Base-by-base conservation (phyloP, 2,888 invertebrate genomes). In the Catocala sponsa region DNA sequence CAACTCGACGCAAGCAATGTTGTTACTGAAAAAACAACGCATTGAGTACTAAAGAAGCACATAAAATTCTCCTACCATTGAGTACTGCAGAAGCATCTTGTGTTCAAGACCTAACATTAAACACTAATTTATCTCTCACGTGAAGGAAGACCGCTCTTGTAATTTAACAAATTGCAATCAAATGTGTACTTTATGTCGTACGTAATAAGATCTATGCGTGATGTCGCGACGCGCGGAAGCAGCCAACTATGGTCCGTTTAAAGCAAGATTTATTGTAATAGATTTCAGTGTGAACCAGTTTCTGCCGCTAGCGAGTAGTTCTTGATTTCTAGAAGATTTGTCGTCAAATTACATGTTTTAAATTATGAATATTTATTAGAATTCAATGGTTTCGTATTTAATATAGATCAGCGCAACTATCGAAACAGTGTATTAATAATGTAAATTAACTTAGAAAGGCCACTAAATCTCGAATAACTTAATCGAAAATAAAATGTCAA, bases 261-360 rank as follows among this genome's bases (percentile, higher is more conserved):
- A 85, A 88, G 83, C 86, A 82, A 84, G 80, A 88, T 87, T 85
- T 87, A 90, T 90, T 83, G 82, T 70, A 72, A 76, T 74, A 70
- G 78, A 63, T 76, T 72, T 77, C 70, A 72, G 91, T 83, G 72
- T 54, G 66, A 81, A 84, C 90, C 72, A 78, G 90, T 81, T 75
- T 65, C 52, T 67, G 71, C 83, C 64, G 78, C 86, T 46, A 51
- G 58, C 47, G 43, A 55, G 63, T 43, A 65, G 75, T 63, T 68
- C 70, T 49, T 55, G 11, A 32, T 52, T 65, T 56, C 49, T 60
- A 65, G 60, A 59, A 43, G 48, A 55, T 9, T 35, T 12, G 12
- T 5, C n/a, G 6, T 47, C 7, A 25, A 12, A 15, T 46, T 0
- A 15, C 15, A 15, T 6, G 15, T 46, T 46, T 15, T 46, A 2